Evolutionary conservation across 2,888 invertebrate genomes (phyloP).

Genomic region (Hirtodrosophila confusa): DNA sequence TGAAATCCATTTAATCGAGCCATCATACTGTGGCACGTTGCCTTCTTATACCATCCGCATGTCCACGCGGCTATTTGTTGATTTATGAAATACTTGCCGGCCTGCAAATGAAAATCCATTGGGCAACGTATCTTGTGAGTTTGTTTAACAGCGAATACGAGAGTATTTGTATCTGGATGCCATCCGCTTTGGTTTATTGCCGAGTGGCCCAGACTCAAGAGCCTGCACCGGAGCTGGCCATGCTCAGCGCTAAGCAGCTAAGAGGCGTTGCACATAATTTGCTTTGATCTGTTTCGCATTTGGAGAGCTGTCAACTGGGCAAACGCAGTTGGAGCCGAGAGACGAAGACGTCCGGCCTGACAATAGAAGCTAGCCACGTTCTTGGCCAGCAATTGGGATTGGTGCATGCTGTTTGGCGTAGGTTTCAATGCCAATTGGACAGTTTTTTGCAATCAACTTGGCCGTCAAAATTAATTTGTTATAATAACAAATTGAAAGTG

Average conservation of each 20-base stretch:
- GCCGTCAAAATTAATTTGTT: conserved; percentile 77
- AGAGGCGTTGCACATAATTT: conserved; percentile 80
- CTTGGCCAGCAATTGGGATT: conserved; percentile 16
- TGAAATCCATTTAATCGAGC: conserved; percentile 78
- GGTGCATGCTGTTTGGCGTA: conserved; percentile 67
- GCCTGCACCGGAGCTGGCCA: conserved; percentile 10
- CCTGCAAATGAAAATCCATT: conserved; percentile 73
- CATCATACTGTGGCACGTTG: conserved; percentile 57
- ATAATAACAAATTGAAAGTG: conserved; percentile 74
- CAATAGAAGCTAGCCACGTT: conserved; percentile 49
- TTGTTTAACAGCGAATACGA: conserved; percentile 20
- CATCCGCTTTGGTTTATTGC: conserved; percentile 41
- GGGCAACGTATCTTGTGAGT: conserved; percentile 45
- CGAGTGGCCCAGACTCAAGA: conserved; percentile 29
- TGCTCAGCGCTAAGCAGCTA: conserved; percentile 68
- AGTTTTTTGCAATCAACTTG: conserved; percentile 76
- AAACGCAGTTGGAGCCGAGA: conserved; percentile 28
- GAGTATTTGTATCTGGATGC: conserved; percentile 29
- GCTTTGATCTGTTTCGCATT: conserved; percentile 79
- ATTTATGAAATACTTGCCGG: conserved; percentile 76
- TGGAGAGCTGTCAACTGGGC: conserved; percentile 69
- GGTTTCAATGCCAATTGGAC: conserved; percentile 73
- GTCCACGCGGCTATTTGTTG: conserved; percentile 62
- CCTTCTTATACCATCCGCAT: conserved; percentile 16
- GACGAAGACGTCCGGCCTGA: conserved; percentile 19